A percentile compares a stretch with the other conserved stretches of the same genome.
Conservation (phyloP, 1,140 invertebrate genomes). For the Diuraphis noxia region DNA sequence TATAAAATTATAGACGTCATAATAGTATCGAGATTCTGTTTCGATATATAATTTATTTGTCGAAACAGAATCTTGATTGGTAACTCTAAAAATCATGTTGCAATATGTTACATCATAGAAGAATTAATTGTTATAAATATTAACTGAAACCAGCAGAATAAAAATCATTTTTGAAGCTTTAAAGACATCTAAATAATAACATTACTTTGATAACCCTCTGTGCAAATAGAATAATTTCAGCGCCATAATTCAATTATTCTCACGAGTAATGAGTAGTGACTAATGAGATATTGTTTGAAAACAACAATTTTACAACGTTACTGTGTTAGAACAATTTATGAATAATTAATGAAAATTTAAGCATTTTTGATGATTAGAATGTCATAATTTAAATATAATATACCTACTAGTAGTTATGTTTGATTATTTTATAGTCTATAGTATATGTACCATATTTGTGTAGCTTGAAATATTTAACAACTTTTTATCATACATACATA, state of each 20-base stretch:
- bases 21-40: no score
- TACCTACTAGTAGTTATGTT: no score
- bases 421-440: not conserved
- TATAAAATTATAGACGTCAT: no score
- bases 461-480: not conserved
- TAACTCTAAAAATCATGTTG: no score
- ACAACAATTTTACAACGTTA: not conserved
- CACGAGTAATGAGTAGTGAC: not conserved
- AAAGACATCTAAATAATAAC: not conserved
- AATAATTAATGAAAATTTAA: not conserved
- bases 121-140: not conserved
- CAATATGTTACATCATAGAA: not conserved
- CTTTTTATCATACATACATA: not conserved
- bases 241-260: not conserved
- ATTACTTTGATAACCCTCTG: not conserved
- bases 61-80: no score
- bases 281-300: not conserved
- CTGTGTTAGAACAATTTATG: not conserved
- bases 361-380: not conserved
- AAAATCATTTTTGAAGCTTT: not conserved
- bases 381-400: not conserved
- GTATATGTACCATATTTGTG: not conserved
- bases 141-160: not conserved
- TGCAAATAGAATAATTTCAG: not conserved
- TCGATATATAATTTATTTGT: no score